Evolutionary conservation across 2,888 invertebrate species (phyloP).

Genomic region (Alsophila aescularia): DNA sequence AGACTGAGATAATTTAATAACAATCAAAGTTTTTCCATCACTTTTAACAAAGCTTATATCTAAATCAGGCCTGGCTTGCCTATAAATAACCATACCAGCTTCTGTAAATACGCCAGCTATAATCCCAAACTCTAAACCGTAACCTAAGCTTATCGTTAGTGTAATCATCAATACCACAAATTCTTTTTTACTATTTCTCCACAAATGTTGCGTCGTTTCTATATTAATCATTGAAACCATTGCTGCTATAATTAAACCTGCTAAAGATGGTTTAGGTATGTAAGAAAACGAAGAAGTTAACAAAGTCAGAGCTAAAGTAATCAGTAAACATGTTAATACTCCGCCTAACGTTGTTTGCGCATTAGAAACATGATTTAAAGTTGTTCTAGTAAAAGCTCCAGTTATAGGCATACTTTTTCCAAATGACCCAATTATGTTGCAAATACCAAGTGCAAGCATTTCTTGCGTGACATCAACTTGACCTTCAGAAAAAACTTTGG

Average conservation of each 20-base stretch:
- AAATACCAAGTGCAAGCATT: slow-evolving; percentile 92
- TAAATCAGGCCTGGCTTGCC: slow-evolving; percentile 58
- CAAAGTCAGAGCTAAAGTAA: slow-evolving; percentile 90
- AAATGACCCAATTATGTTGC: slow-evolving; percentile 93
- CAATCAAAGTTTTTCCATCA: slow-evolving; percentile 51
- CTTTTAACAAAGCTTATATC: slow-evolving; percentile 44
- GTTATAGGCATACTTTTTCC: slow-evolving; percentile 94
- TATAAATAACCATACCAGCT: slow-evolving; percentile 59
- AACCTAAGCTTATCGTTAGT: slow-evolving; percentile 51
- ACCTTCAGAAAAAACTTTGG: slow-evolving; percentile 91
- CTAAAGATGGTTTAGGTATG: slow-evolving; percentile 93
- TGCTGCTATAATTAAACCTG: slow-evolving; percentile 95
- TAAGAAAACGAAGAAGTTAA: slow-evolving; percentile 92
- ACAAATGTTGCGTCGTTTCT: slow-evolving; percentile 85
- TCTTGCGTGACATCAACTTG: slow-evolving; percentile 95
- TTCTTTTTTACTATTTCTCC: slow-evolving; percentile 89
- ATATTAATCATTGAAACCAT: slow-evolving; percentile 94
- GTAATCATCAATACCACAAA: slow-evolving; percentile 56
- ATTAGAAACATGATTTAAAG: slow-evolving; percentile 95
- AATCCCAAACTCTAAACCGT: slow-evolving; percentile 72
- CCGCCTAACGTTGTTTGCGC: slow-evolving; percentile 94
- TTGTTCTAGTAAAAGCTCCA: slow-evolving; percentile 93
- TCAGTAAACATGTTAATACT: slow-evolving; percentile 88
- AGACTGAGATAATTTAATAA: slow-evolving; percentile 55
- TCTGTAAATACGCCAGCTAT: slow-evolving; percentile 62